These are phyloP conservation scores for Mellilla xanthometata DNA, from an alignment of 2,888 invertebrate genomes.

Conservation along the genomic window DNA sequence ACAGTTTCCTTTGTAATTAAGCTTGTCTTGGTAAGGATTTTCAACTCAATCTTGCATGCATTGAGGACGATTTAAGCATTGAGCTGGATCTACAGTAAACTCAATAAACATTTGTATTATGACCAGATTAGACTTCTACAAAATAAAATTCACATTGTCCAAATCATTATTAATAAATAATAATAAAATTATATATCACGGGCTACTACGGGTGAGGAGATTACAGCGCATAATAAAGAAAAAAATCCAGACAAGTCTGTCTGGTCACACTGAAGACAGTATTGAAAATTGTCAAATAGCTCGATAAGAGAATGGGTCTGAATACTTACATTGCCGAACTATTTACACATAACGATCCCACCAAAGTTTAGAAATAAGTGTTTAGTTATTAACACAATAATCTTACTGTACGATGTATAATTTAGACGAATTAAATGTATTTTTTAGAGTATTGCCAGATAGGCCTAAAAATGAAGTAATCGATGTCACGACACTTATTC, in stretches of 20 bases:
- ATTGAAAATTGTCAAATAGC: slow-evolving; percentile 11
- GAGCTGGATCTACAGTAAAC: slow-evolving; percentile 3
- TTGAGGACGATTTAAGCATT: slow-evolving; percentile 4
- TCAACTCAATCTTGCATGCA: slow-evolving; percentile 16
- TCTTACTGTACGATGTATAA: slow-evolving; percentile 45
- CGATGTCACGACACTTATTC: slow-evolving; percentile 3
- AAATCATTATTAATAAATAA: too few relatives aligned
- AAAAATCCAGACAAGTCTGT: too few relatives aligned
- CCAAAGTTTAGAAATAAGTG: slow-evolving; percentile 78
- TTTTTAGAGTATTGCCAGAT: slow-evolving; percentile 45
- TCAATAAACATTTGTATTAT: slow-evolving; percentile 5
- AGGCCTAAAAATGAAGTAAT: slow-evolving; percentile 16
- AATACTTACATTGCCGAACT: slow-evolving; percentile 60
- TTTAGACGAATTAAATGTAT: slow-evolving; percentile 46
- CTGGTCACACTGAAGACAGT: slow-evolving; percentile 1
- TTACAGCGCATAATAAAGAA: too few relatives aligned
- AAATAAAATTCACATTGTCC: too few relatives aligned
- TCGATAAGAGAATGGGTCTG: slow-evolving; percentile 33
- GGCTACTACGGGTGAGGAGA: too few relatives aligned
- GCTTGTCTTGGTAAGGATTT: slow-evolving; percentile 37
- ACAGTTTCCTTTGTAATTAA: slow-evolving; percentile 17
- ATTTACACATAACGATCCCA: slow-evolving; percentile 75
- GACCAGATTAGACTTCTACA: too few relatives aligned
- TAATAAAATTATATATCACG: too few relatives aligned
- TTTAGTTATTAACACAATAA: slow-evolving; percentile 62